Percentiles rank a stretch among this genome's conserved stretches.
phyloP scores from a whole-genome alignment of 2,888 invertebrate species.

The Andrena dorsata region DNA sequence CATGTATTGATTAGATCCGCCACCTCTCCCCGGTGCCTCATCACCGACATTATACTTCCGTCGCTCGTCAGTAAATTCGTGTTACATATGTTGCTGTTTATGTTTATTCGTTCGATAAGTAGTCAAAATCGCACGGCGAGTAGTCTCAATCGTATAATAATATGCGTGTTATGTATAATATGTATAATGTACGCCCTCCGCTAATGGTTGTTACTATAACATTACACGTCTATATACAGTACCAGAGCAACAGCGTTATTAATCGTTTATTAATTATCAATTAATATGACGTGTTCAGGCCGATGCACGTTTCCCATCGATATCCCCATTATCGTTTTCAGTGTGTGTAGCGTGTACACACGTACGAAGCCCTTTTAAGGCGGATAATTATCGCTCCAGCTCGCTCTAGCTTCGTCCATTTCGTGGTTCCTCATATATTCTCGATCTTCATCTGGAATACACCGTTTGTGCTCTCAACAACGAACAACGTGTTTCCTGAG shows the following conservation, averaged over 20 bases:
- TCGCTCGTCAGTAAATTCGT: conserved; percentile 44
- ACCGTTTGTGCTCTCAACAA: not conserved
- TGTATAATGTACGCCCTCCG: conserved; percentile 49
- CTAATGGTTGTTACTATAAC: conserved; percentile 66
- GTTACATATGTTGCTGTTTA: conserved; percentile 33
- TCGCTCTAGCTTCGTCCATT: not conserved
- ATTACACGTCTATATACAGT: conserved; percentile 80
- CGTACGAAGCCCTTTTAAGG: conserved; percentile 15
- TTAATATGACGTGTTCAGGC: conserved; percentile 45
- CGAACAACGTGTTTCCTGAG: not conserved
- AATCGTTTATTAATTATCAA: conserved; percentile 49
- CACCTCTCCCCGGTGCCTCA: not conserved
- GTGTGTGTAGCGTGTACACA: not conserved
- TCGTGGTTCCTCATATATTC: not conserved
- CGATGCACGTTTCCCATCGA: conserved; percentile 13
- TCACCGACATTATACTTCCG: conserved; percentile 20
- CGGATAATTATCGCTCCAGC: not conserved
- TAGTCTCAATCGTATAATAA: conserved; percentile 36
- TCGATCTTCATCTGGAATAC: not conserved
- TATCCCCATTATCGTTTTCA: conserved; percentile 8
- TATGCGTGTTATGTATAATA: conserved; percentile 43
- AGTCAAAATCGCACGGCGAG: conserved; percentile 50
- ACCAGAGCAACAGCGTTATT: conserved; percentile 77
- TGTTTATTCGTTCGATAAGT: conserved; percentile 42
- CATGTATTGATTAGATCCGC: not conserved